Base-by-base conservation (phyloP, 1,140 invertebrate genomes). In the Polypedilum pembai region DNA sequence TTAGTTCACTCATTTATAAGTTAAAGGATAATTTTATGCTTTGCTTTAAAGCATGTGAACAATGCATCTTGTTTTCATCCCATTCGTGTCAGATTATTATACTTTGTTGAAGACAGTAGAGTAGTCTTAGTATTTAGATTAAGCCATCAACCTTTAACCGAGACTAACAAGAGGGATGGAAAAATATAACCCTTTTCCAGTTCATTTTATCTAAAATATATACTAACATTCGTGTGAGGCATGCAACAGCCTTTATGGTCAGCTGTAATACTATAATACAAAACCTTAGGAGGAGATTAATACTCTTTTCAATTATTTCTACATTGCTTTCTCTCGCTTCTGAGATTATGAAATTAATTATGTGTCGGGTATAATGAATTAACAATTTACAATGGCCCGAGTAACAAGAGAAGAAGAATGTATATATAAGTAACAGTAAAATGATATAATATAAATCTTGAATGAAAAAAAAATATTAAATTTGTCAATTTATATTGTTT, bases 291-390 rank as follows among this genome's bases (percentile, higher is more conserved):
- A 18, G 65, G 20, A 20, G 20, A 20, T 69, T 69, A 69, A 69
- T 69, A 12, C 45, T 69, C 45, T 69, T 69, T 69, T 69, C 65
- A 69, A 69, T 69, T 69, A 69, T 69, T 21, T 69, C 18, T 69
- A 69, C 65, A 69, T 69, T 21, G 65, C 45, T 56, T 56, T 69
- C 65, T 69, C 8, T 69, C 20, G 17, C 17, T 69, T 18, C 65
- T 20, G 20, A 69, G 65, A 69, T 69, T 69, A 69, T 69, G 65
- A 69, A 69, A 69, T 69, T 69, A 69, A 69, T 69, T 69, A 69
- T 69, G 65, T 69, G 65, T 69, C 65, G 17, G 65, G 65, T n/a
- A 69, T 69, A 69, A 69, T 69, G 65, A 69, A 69, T 69, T 20
- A 69, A 69, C 65, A 69, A 69, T 21, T 18, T 20, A 18, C 65